Evolutionary conservation across 37 sponge, comb jelly and placozoan genomes (phyloP).

Genomic region (Mnemiopsis leidyi): DNA sequence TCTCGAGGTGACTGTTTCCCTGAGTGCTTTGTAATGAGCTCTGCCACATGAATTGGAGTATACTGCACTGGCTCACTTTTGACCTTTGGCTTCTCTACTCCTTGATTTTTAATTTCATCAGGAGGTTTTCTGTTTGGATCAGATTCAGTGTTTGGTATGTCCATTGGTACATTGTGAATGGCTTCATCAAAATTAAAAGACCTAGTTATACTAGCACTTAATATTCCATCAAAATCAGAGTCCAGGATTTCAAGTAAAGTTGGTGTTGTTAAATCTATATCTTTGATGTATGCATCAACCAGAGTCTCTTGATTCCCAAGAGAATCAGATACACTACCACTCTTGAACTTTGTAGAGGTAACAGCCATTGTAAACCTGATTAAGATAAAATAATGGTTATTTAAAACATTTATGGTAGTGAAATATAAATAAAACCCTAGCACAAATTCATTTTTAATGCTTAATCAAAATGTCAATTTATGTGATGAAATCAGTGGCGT

Average conservation of each 20-base stretch:
- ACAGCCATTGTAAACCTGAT: conserved; percentile 26
- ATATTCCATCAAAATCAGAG: conserved; percentile 55
- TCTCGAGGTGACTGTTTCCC: neutral
- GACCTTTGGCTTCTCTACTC: conserved; percentile 7
- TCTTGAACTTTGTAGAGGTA: conserved; percentile 41
- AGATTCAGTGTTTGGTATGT: neutral
- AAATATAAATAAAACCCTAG: no score
- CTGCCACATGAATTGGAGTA: conserved; percentile 20
- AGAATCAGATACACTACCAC: conserved; percentile 30
- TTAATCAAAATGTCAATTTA: no score
- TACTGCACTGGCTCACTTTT: conserved; percentile 65
- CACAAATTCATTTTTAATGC: no score
- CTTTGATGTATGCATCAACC: conserved; percentile 51
- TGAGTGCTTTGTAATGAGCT: neutral
- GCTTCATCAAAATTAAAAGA: conserved; percentile 64
- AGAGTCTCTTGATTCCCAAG: conserved; percentile 41
- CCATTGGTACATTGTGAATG: conserved; percentile 7
- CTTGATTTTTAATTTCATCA: neutral
- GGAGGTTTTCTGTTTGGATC: neutral
- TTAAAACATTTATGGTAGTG: no score
- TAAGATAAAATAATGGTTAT: no score
- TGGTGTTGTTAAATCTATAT: conserved; percentile 56
- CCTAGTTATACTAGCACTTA: conserved; percentile 58
- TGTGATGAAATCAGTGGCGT: no score
- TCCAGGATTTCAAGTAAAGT: conserved; percentile 52